These are phyloP conservation scores for Dermolepida albohirtum DNA, from an alignment of 2,888 invertebrate genomes.

Conservation along the genomic window DNA sequence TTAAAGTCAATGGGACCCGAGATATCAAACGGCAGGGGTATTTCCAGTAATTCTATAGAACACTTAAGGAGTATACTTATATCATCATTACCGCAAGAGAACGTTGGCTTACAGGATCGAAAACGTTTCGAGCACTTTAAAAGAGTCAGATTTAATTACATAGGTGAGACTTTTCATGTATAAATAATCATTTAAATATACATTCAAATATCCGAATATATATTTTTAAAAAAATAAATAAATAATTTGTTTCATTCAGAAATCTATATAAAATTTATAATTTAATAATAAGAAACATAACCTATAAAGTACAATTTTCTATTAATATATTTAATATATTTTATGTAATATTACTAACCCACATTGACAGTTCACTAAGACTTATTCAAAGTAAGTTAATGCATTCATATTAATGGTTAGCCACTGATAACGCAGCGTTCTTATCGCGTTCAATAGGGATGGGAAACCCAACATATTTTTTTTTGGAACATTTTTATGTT, in stretches of 20 bases:
- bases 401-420: too few species aligned
- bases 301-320: too few species aligned
- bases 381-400: too few species aligned
- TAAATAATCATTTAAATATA: not conserved
- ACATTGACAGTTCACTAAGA: too few species aligned
- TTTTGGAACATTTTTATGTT: too few species aligned
- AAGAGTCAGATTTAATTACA: constrained; percentile 43
- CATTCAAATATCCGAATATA: not conserved
- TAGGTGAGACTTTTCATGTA: constrained; percentile 43
- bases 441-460: too few species aligned
- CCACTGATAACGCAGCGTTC: too few species aligned
- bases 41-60: constrained; percentile 68
- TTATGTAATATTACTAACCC: too few species aligned
- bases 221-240: not conserved
- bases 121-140: constrained; percentile 47
- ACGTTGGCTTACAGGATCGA: constrained; percentile 66
- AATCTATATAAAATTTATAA: too few species aligned
- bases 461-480: too few species aligned
- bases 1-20: constrained; percentile 50
- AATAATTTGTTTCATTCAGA: not conserved
- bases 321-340: too few species aligned
- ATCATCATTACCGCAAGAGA: constrained; percentile 69
- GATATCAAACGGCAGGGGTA: constrained; percentile 59
- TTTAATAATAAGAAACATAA: too few species aligned
- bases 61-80: constrained; percentile 70